Evolutionary conservation across 2,888 invertebrate genomes (phyloP), one percentile per base, ranked within the genome.

Genomic region (Rhogogaster chlorosoma): DNA sequence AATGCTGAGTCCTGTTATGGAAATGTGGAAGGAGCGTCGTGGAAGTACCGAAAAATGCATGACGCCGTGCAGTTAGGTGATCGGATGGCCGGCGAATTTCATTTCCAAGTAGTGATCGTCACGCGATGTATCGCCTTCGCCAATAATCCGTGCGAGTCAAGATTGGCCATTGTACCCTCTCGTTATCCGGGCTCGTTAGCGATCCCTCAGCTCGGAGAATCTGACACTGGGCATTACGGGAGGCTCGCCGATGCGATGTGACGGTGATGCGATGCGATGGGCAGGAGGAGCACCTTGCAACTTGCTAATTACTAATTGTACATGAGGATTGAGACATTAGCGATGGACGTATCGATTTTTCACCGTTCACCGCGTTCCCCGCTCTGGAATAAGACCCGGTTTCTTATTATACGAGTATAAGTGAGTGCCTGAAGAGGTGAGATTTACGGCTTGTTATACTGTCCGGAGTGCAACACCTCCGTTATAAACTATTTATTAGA

Each of bases 211-310:
- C 26, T 77, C 88, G 75, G 85, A 88, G 90, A 89, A 89, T 86
- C 89, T 84, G 89, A 89, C 90, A 90, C 89, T 88, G 86, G 87
- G 87, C 90, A 86, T 89, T 89, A 90, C 88, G 26, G 1, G 45
- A 15, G 53, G n/a, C 87, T 89, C 85, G 86, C 85, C 86, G 84
- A 53, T n/a, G 53, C n/a, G 53, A 49, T 53, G 53, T 2, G n/a
- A 45, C 15, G 45, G 45, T 84, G 83, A 53, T 53, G n/a, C 2
- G 53, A 53, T 53, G 53, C n/a, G n/a, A 53, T 53, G n/a, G n/a
- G n/a, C 53, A 53, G 53, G n/a, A 53, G 53, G 26, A 32, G 71
- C 45, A 29, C 7, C 45, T 18, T 15, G 29, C 53, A 32, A 53
- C 29, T 80, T 26, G 88, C 87, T 90, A 89, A 89, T 90, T 90